Evolutionary conservation across 2,113 vertebrate genomes (phyloP).

Genomic region (Urocolius indicus): DNA sequence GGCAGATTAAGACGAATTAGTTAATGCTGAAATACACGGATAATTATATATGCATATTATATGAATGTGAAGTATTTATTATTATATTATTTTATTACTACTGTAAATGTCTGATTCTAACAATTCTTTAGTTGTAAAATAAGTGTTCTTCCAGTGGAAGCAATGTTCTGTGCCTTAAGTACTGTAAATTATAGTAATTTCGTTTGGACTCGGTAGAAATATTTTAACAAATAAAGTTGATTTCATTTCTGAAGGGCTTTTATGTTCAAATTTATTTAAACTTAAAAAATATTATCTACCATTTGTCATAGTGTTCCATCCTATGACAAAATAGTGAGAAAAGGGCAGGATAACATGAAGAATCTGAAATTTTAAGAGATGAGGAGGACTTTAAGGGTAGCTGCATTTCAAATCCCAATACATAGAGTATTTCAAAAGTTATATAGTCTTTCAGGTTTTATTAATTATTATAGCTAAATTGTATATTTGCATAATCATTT

Average conservation of each 20-base stretch:
- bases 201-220: background rate
- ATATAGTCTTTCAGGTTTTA: background rate
- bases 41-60: conserved; percentile 39
- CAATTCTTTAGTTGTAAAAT: background rate
- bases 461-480: background rate
- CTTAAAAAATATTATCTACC: background rate
- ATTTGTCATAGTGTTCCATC: background rate
- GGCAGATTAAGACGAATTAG: background rate
- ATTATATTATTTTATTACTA: conserved; percentile 42
- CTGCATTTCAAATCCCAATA: background rate
- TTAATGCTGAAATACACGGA: background rate
- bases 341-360: background rate
- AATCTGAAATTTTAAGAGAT: background rate
- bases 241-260: background rate
- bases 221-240: conserved; percentile 31
- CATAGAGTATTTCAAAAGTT: background rate
- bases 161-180: background rate
- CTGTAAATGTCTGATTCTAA: conserved; percentile 7
- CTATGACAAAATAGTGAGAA: background rate
- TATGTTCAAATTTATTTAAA: background rate
- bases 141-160: conserved; percentile 47
- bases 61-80: conserved; percentile 59
- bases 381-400: background rate
- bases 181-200: background rate
- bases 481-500: background rate